Percentiles rank a stretch among this genome's conserved stretches.
Evolutionary conservation across 1,140 invertebrate genomes (phyloP).

Genomic region (Zaprionus capensis): DNA sequence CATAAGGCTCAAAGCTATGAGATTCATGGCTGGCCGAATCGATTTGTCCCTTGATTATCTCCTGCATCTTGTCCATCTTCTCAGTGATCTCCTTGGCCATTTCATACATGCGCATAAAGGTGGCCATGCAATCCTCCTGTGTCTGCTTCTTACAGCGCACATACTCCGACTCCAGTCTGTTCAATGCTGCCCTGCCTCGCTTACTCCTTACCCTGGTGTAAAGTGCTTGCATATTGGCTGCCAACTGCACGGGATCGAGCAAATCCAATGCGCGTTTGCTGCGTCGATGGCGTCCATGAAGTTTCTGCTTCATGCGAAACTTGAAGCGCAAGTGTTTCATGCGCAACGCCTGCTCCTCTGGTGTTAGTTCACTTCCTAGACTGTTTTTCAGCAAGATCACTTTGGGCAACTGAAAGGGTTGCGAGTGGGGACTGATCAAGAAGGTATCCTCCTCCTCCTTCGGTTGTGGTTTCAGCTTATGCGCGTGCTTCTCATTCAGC

Average conservation of each 20-base stretch:
- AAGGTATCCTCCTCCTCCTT: constrained; percentile 29
- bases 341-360: constrained; percentile 36
- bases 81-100: constrained; percentile 75
- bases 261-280: constrained; percentile 26
- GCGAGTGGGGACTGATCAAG: constrained; percentile 45
- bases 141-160: constrained; percentile 73
- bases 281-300: constrained; percentile 22
- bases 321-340: constrained; percentile 61
- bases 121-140: constrained; percentile 68
- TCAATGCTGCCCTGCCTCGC: constrained; percentile 54
- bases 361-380: neutral
- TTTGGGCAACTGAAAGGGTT: constrained; percentile 47
- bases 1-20: constrained; percentile 1
- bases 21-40: constrained; percentile 49
- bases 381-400: constrained; percentile 20
- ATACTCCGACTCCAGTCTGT: constrained; percentile 64
- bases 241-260: constrained; percentile 65
- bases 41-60: constrained; percentile 62
- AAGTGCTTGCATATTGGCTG: constrained; percentile 55
- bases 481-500: constrained; percentile 51
- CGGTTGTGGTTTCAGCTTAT: constrained; percentile 39
- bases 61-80: constrained; percentile 79
- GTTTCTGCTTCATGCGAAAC: constrained; percentile 52
- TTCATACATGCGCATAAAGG: constrained; percentile 75
- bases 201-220: constrained; percentile 66